Evolutionary conservation across 1,140 invertebrate genomes (phyloP).

Genomic region (Drosophila subpulchrella): DNA sequence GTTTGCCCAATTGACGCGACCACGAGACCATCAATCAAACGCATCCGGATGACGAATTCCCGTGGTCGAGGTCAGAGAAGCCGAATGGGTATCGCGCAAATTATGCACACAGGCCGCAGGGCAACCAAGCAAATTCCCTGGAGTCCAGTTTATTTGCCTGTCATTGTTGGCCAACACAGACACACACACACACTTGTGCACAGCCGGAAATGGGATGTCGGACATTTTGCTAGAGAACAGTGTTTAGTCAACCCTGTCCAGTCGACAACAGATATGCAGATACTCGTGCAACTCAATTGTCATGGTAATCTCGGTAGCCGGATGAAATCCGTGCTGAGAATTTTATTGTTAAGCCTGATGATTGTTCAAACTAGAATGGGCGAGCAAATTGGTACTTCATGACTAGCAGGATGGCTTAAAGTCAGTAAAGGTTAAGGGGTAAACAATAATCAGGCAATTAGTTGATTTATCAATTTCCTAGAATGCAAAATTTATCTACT

Average conservation of each 20-base stretch:
- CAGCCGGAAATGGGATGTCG: slow-evolving; percentile 35
- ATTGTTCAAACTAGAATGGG: not conserved
- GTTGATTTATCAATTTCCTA: too few species aligned
- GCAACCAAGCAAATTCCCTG: slow-evolving; percentile 1
- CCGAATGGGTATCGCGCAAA: slow-evolving; percentile 20
- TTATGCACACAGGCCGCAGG: slow-evolving; percentile 46
- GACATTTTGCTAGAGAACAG: slow-evolving; percentile 34
- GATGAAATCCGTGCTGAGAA: slow-evolving; percentile 22
- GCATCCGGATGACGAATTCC: slow-evolving; percentile 54
- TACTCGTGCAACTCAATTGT: slow-evolving; percentile 27
- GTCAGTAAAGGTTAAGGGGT: not conserved
- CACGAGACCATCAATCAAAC: slow-evolving; percentile 37
- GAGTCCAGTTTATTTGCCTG: slow-evolving; percentile 37
- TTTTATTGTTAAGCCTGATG: slow-evolving; percentile 33
- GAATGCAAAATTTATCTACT: too few species aligned
- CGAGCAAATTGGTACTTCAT: slow-evolving; percentile 1
- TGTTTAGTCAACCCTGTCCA: slow-evolving; percentile 26
- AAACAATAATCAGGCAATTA: not conserved
- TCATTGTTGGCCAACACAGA: slow-evolving; percentile 16
- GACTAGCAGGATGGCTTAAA: not conserved
- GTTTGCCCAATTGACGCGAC: slow-evolving; percentile 25
- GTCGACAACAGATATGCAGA: slow-evolving; percentile 2
- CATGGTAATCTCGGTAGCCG: slow-evolving; percentile 16
- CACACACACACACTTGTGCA: not conserved
- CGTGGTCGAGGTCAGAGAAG: not conserved